These are phyloP conservation scores for Sardina pilchardus DNA, from an alignment of 2,113 vertebrate genomes.

Conservation along the genomic window DNA sequence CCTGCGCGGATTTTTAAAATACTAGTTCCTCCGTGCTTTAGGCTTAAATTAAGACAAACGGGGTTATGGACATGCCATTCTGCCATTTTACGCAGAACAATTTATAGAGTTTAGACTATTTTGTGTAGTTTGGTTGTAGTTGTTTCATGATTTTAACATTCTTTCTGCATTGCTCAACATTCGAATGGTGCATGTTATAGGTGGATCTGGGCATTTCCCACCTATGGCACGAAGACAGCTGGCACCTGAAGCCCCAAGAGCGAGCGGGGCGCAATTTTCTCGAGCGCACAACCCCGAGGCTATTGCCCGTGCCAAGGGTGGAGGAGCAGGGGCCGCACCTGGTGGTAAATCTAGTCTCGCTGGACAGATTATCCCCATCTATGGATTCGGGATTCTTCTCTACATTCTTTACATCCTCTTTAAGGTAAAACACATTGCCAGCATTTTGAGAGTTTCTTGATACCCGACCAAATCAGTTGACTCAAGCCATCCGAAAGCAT, in stretches of 20 bases:
- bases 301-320: conserved; percentile 79
- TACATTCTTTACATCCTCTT: conserved; percentile 97
- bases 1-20: not conserved
- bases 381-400: conserved; percentile 93
- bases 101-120: not conserved
- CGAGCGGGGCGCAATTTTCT: conserved; percentile 67
- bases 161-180: not conserved
- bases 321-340: conserved; percentile 45
- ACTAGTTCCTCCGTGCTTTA: not conserved
- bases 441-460: not conserved
- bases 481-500: conserved; percentile 18
- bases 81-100: not conserved
- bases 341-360: conserved; percentile 85
- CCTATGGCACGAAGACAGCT: conserved; percentile 74
- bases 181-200: conserved; percentile 20
- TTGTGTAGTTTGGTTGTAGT: not conserved
- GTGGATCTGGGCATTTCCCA: conserved; percentile 75
- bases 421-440: conserved; percentile 77
- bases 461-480: too few relatives aligned
- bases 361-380: conserved; percentile 94
- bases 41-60: not conserved
- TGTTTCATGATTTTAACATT: not conserved
- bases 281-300: conserved; percentile 83
- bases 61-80: not conserved
- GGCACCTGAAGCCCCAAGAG: conserved; percentile 60